These are phyloP conservation scores for Blastobasis lacticolella DNA, from an alignment of 2,888 invertebrate species.

Conservation along the genomic window DNA sequence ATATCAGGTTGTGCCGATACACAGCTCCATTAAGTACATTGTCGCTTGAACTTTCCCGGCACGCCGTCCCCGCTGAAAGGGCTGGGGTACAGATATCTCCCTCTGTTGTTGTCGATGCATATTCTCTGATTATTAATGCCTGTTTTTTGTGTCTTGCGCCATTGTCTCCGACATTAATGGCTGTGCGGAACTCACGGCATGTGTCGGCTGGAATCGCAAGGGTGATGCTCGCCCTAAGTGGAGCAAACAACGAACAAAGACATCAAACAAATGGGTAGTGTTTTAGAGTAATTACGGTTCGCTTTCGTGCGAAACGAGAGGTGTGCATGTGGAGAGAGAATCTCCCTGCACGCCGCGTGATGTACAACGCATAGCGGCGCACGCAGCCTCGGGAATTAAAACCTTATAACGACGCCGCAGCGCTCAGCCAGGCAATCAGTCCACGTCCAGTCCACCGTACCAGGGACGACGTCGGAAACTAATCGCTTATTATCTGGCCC, in stretches of 20 bases:
- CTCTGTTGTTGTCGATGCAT: conserved; percentile 58
- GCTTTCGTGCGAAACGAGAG: conserved; percentile 68
- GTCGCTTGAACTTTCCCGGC: conserved; percentile 48
- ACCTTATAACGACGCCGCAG: too few relatives aligned
- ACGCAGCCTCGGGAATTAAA: too few relatives aligned
- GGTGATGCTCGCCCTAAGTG: conserved; percentile 69
- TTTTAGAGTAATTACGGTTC: conserved; percentile 73
- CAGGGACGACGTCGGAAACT: conserved; percentile 33
- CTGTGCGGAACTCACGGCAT: conserved; percentile 59
- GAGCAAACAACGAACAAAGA: conserved; percentile 73
- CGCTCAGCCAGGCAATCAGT: too few relatives aligned
- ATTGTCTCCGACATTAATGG: conserved; percentile 63
- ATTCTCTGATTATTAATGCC: conserved; percentile 70
- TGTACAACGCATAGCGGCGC: too few relatives aligned
- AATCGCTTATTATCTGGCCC: conserved; percentile 53
- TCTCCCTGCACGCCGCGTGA: conserved; percentile 19
- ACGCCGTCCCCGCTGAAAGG: conserved; percentile 46
- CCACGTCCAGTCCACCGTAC: conserved; percentile 3
- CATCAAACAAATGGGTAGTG: conserved; percentile 74
- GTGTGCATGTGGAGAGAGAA: conserved; percentile 50
- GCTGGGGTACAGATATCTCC: conserved; percentile 34
- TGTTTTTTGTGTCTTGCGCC: conserved; percentile 64
- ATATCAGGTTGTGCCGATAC: too few relatives aligned
- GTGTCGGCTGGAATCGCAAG: conserved; percentile 62
- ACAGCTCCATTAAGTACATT: conserved; percentile 21